Conservation (phyloP, 1,140 invertebrate species). For the Matsumurasca onukii region DNA sequence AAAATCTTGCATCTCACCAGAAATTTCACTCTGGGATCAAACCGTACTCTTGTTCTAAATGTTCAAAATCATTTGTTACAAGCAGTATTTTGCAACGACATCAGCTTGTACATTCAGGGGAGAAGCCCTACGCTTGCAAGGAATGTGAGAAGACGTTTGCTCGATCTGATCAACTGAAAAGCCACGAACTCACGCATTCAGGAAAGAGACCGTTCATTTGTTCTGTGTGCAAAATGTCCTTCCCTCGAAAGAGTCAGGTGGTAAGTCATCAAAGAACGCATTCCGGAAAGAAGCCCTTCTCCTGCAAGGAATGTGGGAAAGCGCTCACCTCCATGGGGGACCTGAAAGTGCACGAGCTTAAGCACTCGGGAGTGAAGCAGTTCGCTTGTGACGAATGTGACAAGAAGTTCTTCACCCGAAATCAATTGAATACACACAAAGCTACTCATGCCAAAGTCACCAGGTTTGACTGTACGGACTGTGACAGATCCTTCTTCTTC, state of each 20-base stretch:
- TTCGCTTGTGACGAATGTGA: constrained; percentile 87
- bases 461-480: too few relatives aligned
- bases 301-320: constrained; percentile 83
- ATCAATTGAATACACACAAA: constrained; percentile 81
- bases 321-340: constrained; percentile 92
- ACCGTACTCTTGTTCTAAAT: too few relatives aligned
- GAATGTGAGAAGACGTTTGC: constrained; percentile 68
- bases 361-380: constrained; percentile 92
- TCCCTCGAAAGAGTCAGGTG: too few relatives aligned
- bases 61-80: too few relatives aligned
- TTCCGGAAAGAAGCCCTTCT: constrained; percentile 88
- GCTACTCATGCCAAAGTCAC: background rate
- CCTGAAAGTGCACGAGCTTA: constrained; percentile 85
- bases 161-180: constrained; percentile 63
- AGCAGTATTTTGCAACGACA: too few relatives aligned
- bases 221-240: too few relatives aligned
- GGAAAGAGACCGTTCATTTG: too few relatives aligned
- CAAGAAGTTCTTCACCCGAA: constrained; percentile 87
- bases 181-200: too few relatives aligned
- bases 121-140: constrained; percentile 64
- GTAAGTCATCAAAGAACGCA: constrained; percentile 77
- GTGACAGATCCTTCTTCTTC: too few relatives aligned
- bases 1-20: too few relatives aligned
- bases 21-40: too few relatives aligned
- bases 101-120: constrained; percentile 52